Base-by-base conservation (phyloP, 1,140 invertebrate species). In the Armadillidium nasatum region DNA sequence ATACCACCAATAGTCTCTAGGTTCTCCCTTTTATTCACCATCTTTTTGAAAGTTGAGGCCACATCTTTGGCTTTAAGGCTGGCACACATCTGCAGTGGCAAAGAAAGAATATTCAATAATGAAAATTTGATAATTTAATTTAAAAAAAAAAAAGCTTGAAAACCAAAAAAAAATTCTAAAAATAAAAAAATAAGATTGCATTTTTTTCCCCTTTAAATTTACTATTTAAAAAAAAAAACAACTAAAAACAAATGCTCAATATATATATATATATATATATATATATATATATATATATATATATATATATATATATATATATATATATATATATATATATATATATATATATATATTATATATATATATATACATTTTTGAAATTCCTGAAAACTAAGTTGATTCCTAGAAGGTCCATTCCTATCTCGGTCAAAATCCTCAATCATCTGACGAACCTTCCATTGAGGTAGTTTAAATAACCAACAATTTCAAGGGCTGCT, bases 391-490 rank as follows among this genome's bases (percentile, higher is more conserved):
- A 93, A 91, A 76, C 91, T 88, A 44, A 97, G 83, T 85, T 91
- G 90, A 68, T 92, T 91, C 82, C 91, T 90, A 72, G 87, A 86
- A 70, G 87, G 85, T 22, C 84, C 88, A 71, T 87, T 86, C 70
- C 87, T 85, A 33, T 84, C 87, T 43, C 79, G 82, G 83, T 92
- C 91, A 84, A 90, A 92, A 80, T 97, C 92, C 80, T 94, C 91
- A 79, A 97, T 92, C 88, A 98, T 91, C 82, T 93, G 90, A 2
- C 96, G 89, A 10, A 97, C 92, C 87, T 94, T 89, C 88, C 94
- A 98, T 72, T 93, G 93, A 45, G 96, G 94, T 80, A 98, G 88
- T 87, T 97, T 97, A 84, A n/a, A n/a, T 97, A 93, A 21, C 95
- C 95, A 80, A 93, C 92, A 73, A 90, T 86, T 82, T 96, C 93